Evolutionary conservation across 2,888 invertebrate genomes (phyloP), one percentile per base, ranked within the genome.

Genomic region (Macrosoma leucophasiata): DNA sequence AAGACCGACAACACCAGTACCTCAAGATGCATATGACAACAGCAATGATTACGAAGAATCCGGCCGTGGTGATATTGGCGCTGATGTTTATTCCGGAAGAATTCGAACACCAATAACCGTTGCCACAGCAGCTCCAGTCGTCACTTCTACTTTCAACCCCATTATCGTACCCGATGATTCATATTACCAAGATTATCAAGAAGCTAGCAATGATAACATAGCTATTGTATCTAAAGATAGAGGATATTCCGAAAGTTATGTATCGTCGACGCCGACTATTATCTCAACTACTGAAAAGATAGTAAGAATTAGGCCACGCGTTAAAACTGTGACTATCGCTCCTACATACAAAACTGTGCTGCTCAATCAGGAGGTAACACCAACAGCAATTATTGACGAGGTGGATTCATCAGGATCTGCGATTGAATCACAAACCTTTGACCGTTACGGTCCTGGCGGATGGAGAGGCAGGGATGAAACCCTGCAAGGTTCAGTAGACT

Each of bases 391-490:
- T 13, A 44, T 55, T 14, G 57, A 62, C 26, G 61, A 61, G 33
- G 35, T 50, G 5, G 55, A 48, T 19, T 38, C 48, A 9, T 48
- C 53, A 2, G 65, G 51, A 29, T 50, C 74, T 10, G 51, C 50
- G 4, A 43, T 78, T 11, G 69, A 81, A 5, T 70, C 82, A n/a
- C 82, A 82, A 45, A 62, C 84, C 1, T 86, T 87, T 43, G 87
- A 89, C 50, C 77, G 88, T 7, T 89, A 87, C 43, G 89, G 89
- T 9, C 88, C 88, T 0, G 88, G 87, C n/a, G 89, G 88, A 13
- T 78, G 78, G 66, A 79, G 89, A 45, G 82, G 86, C 44, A 70
- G 86, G 41, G 85, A 87, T 27, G 88, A 88, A 55, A 87, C 85
- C 2, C 64, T 89, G 7, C 87, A 87, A 61, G 87, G 87, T n/a